Base-by-base conservation (phyloP, 1,140 invertebrate species). In the Odontomachus brunneus region DNA sequence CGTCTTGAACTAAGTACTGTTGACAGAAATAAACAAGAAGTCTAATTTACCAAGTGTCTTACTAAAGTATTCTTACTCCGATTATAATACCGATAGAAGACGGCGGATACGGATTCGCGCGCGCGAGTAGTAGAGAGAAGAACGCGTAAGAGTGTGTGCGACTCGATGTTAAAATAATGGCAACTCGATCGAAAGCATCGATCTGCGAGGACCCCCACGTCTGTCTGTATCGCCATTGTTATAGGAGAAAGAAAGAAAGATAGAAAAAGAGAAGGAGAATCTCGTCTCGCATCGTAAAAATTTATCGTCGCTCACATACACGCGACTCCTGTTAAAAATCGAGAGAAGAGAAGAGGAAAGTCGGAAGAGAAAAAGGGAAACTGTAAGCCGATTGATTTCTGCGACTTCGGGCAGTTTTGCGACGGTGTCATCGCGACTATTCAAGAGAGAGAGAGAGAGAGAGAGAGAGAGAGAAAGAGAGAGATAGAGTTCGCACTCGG, bases 31-130 rank as follows among this genome's bases (percentile, higher is more conserved):
- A 80, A 80, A 80, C 65, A 80, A 78, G 63, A 69, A 80, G 49
- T 80, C 65, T 80, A 80, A 69, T 80, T 80, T 80, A 80, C 75
- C 75, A 80, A 80, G 75, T 80, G 75, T 80, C 75, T 80, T 80
- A 80, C 53, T 80, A 80, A 69, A 80, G 75, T 80, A 80, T 80
- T 38, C 9, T 44, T 80, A 71, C 38, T 80, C 51, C 24, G 51
- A 48, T 80, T 80, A n/a, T n/a, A 69, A 44, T 71, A 80, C 51
- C 75, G 33, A 71, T 78, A 69, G 55, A 57, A 17, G 63, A 67
- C 69, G 63, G 65, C 67, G 2, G 2, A n/a, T 69, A 78, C 75
- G 63, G 75, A 15, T 80, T 80, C 51, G 51, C 65, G 38, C 29
- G 29, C 29, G 29, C 29, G 29, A 29, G 22, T 78, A 57, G 38